Evolutionary conservation across 2,888 invertebrate species (phyloP), one percentile per base, ranked within the genome.

Genomic region (Drosophila yooni): DNA sequence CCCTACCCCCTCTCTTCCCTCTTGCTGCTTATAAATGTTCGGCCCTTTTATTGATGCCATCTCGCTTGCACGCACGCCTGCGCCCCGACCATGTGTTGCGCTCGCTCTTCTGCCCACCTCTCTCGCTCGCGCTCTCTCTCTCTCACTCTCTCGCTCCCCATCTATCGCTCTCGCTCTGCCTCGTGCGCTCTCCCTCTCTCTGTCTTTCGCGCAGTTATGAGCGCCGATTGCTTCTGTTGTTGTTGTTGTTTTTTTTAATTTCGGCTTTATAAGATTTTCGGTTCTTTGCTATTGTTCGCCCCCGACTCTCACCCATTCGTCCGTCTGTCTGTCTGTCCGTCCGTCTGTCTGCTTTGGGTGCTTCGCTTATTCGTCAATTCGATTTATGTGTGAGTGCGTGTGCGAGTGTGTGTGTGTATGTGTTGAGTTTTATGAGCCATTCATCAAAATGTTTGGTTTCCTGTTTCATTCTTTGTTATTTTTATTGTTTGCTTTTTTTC

Each of bases 341-440:
- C 38, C 52, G 54, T 36, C 53, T 50, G 48, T 54, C 71, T 76
- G 75, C 71, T 58, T 74, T 83, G 88, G 80, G 79, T 89, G 89
- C 85, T 91, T 71, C 77, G 89, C 89, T 89, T 90, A 87, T 87
- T 87, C 90, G 88, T 88, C 90, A 81, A 85, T 81, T 87, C 64
- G 34, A 59, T 70, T 57, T 69, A 13, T 43, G 56, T 48, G 59
- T 52, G 59, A 60, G 36, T 57, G 60, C 62, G 68, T 68, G 72
- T 57, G 50, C 25, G 36, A 34, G 25, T 54, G 25, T 56, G 60
- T 63, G 72, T 70, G 53, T 68, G 72, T 70, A 64, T 69, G 66
- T 52, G 74, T 69, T 71, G 54, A 79, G 79, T 91, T 81, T 91
- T 90, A 91, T 90, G 88, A 91, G 81, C 89, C 82, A 90, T 91